Base-by-base conservation (phyloP, 2,113 vertebrate species). In the Passer domesticus region DNA sequence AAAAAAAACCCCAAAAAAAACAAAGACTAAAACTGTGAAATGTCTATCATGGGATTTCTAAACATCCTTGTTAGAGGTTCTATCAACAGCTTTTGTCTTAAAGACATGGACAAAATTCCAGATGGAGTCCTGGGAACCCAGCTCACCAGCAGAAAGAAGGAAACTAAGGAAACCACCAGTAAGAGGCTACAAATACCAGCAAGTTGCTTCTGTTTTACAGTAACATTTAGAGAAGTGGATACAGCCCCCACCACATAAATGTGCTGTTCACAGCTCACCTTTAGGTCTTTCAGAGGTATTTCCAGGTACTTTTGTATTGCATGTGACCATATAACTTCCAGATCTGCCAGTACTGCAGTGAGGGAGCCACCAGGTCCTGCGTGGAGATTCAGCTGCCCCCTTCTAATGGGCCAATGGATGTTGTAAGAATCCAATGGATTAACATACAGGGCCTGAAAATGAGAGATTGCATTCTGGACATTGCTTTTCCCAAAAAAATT, bases 221-320 rank as follows among this genome's bases (percentile, higher is more conserved):
- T 9, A 52, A 28, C 14, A 1, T 28, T 66, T 20, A 27, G 2
- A 69, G 46, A 67, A 83, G 9, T 41, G 35, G 37, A 35, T 31
- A 46, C 53, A 53, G 80, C 63, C 35, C 74, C 46, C 13, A 7
- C 24, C 58, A 53, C 23, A 12, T 23, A 31, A 66, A 80, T 6
- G 27, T 67, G 39, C n/a, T 70, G 33, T 19, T 74, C 19, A 23
- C 24, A 86, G 21, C 96, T 93, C 88, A 99, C 99, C 99, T 99
- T 99, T n/a, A 99, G 96, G 97, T 99, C 99, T 97, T 99, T 99
- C 69, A 99, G 90, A 15, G 99, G 98, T 91, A 99, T 99, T 97
- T 99, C 99, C 94, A 99, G 98, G 18, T 99, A 98, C 62, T 99
- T 99, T 85, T 99, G 99, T 96, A 99, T 98, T 69, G 98, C 97